A percentile compares a stretch with the other conserved stretches of the same genome.
phyloP scores from a whole-genome alignment of 64 coral and sea anemone genomes.

The Porites australiensis region DNA sequence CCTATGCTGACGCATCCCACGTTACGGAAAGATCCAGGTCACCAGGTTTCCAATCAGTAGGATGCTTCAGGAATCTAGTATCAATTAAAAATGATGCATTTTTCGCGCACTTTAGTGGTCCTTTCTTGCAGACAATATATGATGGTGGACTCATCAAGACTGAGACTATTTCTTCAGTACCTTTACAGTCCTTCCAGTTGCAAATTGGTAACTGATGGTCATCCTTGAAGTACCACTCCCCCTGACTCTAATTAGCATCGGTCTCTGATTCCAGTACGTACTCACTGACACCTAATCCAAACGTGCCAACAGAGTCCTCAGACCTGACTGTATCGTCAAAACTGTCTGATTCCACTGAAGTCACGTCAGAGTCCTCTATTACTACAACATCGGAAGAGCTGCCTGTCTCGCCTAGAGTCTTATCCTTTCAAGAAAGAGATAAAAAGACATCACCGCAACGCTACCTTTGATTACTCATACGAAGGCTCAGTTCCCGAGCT shows the following conservation, averaged over 20 bases:
- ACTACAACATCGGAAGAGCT: no score
- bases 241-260: background rate
- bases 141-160: background rate
- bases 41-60: background rate
- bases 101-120: background rate
- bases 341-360: no score
- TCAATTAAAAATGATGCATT: constrained; percentile 8
- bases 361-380: no score
- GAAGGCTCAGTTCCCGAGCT: no score
- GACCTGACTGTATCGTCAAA: no score
- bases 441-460: no score
- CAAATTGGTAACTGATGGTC: background rate
- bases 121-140: background rate
- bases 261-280: background rate
- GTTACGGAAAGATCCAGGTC: constrained; percentile 6
- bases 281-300: no score
- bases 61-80: background rate
- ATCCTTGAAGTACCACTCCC: background rate
- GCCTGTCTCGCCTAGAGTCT: no score
- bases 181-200: background rate
- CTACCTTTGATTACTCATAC: no score
- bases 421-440: no score
- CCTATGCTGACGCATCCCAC: background rate
- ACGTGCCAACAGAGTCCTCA: no score
- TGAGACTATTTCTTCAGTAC: background rate